Evolutionary conservation across 1,140 invertebrate genomes (phyloP).

Genomic region (Mamestra configurata): DNA sequence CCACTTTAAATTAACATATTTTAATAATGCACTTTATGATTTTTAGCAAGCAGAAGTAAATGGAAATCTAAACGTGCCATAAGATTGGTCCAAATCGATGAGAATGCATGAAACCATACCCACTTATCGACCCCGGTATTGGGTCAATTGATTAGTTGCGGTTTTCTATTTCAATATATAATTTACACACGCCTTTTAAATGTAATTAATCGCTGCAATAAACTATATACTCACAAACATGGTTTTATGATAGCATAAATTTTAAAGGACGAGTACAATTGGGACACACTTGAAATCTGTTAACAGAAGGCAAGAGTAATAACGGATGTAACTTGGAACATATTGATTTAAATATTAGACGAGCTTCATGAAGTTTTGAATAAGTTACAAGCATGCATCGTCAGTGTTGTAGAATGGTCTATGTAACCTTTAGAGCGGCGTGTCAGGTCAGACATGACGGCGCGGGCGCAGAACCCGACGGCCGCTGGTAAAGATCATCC

Average conservation of each 20-base stretch:
- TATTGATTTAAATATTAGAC: neutral
- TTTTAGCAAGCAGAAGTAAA: neutral
- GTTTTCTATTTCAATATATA: constrained; percentile 11
- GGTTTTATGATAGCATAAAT: neutral
- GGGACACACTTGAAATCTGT: neutral
- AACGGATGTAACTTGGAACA: neutral
- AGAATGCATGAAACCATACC: neutral
- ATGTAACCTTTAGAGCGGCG: constrained; percentile 48
- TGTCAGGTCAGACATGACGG: constrained; percentile 49
- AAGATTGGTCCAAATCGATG: constrained; percentile 13
- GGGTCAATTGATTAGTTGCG: constrained; percentile 30
- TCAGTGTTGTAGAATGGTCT: constrained; percentile 24
- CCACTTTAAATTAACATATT: constrained; percentile 18
- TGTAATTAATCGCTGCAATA: neutral
- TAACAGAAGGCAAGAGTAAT: neutral
- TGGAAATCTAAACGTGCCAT: neutral
- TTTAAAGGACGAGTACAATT: constrained; percentile 1
- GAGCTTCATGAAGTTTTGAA: neutral
- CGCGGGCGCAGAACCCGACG: neutral
- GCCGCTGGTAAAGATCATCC: constrained; percentile 53
- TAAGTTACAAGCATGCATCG: no score
- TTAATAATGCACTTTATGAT: constrained; percentile 11
- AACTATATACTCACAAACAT: neutral
- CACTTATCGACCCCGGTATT: neutral
- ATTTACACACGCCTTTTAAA: neutral